Percentiles rank a stretch among this genome's conserved stretches.
Conservation (phyloP, 1,140 invertebrate genomes). For the Euura saliciscinereae region DNA sequence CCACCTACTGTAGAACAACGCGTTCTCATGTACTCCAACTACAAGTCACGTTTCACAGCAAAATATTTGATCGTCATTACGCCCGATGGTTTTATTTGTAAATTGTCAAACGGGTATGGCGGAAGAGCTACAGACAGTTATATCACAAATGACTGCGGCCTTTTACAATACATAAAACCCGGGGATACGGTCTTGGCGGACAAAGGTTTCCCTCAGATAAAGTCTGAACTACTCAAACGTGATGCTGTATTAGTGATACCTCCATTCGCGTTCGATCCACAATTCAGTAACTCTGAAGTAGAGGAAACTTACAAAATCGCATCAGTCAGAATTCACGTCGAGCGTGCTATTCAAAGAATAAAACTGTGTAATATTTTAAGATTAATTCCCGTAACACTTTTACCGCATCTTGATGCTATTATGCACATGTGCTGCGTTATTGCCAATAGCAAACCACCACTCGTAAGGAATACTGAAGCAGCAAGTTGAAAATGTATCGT, state of each 20-base stretch:
- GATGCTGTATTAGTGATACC: constrained; percentile 25
- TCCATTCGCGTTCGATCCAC: constrained; percentile 19
- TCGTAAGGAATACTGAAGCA: constrained; percentile 17
- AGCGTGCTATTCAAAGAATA: constrained; percentile 28
- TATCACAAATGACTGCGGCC: constrained; percentile 33
- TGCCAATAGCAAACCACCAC: constrained; percentile 26
- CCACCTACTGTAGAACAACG: constrained; percentile 19
- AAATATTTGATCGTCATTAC: constrained; percentile 24
- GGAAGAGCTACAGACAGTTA: constrained; percentile 19
- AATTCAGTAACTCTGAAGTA: constrained; percentile 22
- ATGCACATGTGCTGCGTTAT: constrained; percentile 30
- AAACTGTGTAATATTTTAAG: constrained; percentile 26
- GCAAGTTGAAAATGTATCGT: neutral
- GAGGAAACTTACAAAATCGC: constrained; percentile 26
- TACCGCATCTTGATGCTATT: constrained; percentile 26
- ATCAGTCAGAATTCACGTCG: constrained; percentile 32
- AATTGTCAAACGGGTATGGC: constrained; percentile 15
- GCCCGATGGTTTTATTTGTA: constrained; percentile 12
- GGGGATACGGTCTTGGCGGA: constrained; percentile 48
- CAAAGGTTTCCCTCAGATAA: constrained; percentile 43
- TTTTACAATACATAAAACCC: constrained; percentile 38
- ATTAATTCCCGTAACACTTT: constrained; percentile 20
- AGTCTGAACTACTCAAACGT: constrained; percentile 21
- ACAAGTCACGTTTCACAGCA: constrained; percentile 19
- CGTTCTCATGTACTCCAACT: constrained; percentile 22